These are phyloP conservation scores for Epistrophe grossulariae DNA, from an alignment of 2,888 invertebrate genomes.

Conservation along the genomic window DNA sequence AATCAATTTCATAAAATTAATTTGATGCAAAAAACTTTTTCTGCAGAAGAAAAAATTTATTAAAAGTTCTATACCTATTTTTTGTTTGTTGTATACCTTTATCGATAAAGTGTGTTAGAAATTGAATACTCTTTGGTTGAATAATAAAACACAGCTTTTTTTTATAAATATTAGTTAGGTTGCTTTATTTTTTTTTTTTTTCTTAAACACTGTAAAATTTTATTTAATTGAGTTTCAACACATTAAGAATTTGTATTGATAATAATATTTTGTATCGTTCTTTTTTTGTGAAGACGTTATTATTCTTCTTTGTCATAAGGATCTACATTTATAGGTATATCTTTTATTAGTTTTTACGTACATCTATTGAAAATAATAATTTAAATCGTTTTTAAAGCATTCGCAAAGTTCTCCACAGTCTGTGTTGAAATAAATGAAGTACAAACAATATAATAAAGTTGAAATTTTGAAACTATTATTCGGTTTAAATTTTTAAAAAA, in stretches of 20 bases:
- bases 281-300: conserved; percentile 32
- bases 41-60: too few species aligned
- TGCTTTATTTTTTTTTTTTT: conserved; percentile 40
- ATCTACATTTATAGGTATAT: conserved; percentile 53
- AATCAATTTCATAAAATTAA: too few species aligned
- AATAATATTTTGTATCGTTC: conserved; percentile 43
- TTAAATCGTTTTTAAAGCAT: conserved; percentile 24
- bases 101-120: too few species aligned
- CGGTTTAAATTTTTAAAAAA: conserved; percentile 14
- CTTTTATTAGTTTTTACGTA: conserved; percentile 60
- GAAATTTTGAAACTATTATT: conserved; percentile 26
- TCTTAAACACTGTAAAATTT: conserved; percentile 63
- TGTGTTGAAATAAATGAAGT: conserved; percentile 43
- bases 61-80: too few species aligned
- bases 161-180: conserved; percentile 70
- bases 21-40: too few species aligned
- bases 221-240: conserved; percentile 63
- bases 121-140: too few species aligned
- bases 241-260: conserved; percentile 63
- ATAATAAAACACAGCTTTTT: conserved; percentile 34
- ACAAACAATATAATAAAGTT: conserved; percentile 54
- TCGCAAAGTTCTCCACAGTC: conserved; percentile 8
- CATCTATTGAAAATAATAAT: conserved; percentile 58
- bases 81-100: too few species aligned
- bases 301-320: conserved; percentile 54